Evolutionary conservation across 53 echinoderm and acorn worm species (phyloP), one percentile per base, ranked within the genome.

Genomic region (Hippasteria phrygiana): DNA sequence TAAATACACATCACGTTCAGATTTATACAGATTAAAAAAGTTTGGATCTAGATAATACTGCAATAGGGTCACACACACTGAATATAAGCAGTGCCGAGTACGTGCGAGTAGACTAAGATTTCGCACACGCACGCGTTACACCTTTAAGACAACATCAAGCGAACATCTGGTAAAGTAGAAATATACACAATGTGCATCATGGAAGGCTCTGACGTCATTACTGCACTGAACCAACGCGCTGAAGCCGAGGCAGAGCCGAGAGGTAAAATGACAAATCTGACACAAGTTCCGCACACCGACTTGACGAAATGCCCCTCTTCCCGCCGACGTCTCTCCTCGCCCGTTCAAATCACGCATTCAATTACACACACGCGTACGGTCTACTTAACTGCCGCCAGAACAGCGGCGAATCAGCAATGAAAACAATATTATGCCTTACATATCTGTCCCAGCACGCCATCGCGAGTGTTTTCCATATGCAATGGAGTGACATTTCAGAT

Each of bases 261-360:
- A n/a, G 16, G 69, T 33, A 67, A 34, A 67, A 67, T 36, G 69
- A 16, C 36, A 67, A 67, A 67, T 67, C 35, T 36, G 37, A 35
- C 69, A 67, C 69, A 33, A 35, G 10, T 22, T 5, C 22, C 26
- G 59, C 14, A 4, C 59, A 59, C 22, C 26, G 59, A 8, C 24
- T n/a, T 59, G 26, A 67, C 37, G 12, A 36, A 10, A 29, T 28
- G 69, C 34, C 4, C 16, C 32, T 36, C 4, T 11, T 67, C 34
- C 37, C 29, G 26, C 24, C n/a, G 37, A 33, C 29, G 10, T 65
- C 65, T 32, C 31, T 59, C 59, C 34, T 67, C 69, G 37, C 17
- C 69, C 17, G 33, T n/a, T n/a, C n/a, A n/a, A n/a, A n/a, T n/a
- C 69, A 36, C 69, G 69, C 36, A 67, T 67, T 67, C 69, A 67